A percentile compares a stretch with the other conserved stretches of the same genome.
Conservation (phyloP, 2,113 vertebrate species). For the Marmota monax region DNA sequence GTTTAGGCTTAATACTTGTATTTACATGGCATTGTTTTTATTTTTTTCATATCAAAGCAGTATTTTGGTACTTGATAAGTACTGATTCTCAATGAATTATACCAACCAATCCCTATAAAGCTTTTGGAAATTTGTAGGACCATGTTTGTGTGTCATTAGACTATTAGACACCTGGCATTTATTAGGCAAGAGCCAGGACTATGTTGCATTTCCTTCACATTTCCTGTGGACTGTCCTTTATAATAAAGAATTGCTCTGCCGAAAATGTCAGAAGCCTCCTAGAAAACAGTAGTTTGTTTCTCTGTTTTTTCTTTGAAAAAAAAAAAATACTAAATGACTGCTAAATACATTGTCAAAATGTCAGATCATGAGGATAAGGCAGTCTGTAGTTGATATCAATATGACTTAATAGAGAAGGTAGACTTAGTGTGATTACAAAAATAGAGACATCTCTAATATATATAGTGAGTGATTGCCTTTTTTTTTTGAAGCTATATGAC, state of each 20-base stretch:
- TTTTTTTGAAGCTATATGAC: not conserved
- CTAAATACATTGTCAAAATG: not conserved
- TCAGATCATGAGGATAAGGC: constrained; percentile 13
- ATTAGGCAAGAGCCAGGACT: not conserved
- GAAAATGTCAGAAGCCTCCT: not conserved
- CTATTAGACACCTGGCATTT: not conserved
- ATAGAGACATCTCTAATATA: not conserved
- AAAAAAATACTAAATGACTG: constrained; percentile 23
- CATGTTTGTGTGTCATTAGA: not conserved
- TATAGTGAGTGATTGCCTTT: not conserved
- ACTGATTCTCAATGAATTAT: not conserved
- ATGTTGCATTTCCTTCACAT: not conserved
- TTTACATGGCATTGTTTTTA: not conserved
- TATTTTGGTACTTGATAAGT: not conserved
- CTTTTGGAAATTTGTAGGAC: not conserved
- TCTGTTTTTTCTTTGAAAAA: not conserved
- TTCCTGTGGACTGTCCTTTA: not conserved
- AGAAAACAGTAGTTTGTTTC: constrained; percentile 36
- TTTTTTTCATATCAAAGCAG: not conserved
- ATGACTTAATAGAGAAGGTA: not conserved
- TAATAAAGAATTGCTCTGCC: not conserved
- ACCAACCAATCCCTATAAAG: not conserved
- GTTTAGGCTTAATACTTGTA: not conserved
- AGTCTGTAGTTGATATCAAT: not conserved
- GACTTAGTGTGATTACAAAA: not conserved